Evolutionary conservation across 1,140 invertebrate species (phyloP).

Genomic region (Heliconius hewitsoni): DNA sequence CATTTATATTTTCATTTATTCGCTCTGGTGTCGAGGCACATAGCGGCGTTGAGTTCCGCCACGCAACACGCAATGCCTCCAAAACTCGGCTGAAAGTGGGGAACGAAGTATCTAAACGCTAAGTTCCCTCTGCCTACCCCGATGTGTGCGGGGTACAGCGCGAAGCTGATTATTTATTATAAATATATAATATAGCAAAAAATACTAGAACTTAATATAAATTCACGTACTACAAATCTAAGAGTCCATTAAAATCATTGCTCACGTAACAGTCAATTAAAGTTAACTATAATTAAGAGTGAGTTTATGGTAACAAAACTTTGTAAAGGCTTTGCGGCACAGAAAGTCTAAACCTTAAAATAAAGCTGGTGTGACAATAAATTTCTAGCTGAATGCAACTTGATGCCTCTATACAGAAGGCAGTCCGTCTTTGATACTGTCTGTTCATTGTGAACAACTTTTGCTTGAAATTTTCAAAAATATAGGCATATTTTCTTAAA

Average conservation of each 20-base stretch:
- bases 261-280: background rate
- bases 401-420: conserved; percentile 2
- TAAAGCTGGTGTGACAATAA: conserved; percentile 21
- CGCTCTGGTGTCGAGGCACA: no score
- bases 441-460: background rate
- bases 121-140: no score
- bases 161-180: no score
- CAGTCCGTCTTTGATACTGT: background rate
- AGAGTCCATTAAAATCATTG: background rate
- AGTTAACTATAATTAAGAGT: background rate
- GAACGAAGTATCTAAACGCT: no score
- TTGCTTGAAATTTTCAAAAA: background rate
- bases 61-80: no score
- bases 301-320: background rate
- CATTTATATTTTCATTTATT: no score
- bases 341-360: background rate
- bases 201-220: background rate
- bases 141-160: no score
- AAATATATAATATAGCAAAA: no score
- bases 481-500: no score
- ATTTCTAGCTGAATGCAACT: conserved; percentile 17
- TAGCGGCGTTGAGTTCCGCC: no score
- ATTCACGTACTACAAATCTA: background rate
- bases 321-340: background rate
- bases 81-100: no score